These are phyloP conservation scores for Plusia festucae DNA, from an alignment of 2,888 invertebrate species.

Conservation along the genomic window DNA sequence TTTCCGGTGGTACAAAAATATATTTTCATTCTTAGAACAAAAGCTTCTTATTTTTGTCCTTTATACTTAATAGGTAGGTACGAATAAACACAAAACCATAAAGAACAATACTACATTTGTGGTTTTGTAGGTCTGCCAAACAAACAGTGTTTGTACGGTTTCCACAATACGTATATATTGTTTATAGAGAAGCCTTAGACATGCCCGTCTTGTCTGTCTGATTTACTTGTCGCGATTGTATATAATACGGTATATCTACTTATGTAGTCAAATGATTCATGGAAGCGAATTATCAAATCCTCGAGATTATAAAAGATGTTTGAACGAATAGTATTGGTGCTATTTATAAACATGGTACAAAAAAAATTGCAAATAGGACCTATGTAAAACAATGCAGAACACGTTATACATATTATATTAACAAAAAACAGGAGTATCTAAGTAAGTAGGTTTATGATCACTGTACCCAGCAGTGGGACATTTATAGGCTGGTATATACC, in stretches of 20 bases:
- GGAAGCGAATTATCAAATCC: background rate
- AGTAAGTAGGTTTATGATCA: too few relatives aligned
- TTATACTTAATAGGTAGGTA: background rate
- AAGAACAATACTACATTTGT: conserved; percentile 12
- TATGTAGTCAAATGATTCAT: background rate
- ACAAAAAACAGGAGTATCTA: too few relatives aligned
- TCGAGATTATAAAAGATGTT: too few relatives aligned
- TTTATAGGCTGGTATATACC: too few relatives aligned
- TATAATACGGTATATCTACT: conserved; percentile 10
- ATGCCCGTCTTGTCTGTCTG: conserved; percentile 33
- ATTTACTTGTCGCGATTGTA: conserved; percentile 17
- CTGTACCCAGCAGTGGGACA: too few relatives aligned
- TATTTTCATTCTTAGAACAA: background rate
- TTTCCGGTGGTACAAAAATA: background rate
- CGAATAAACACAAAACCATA: background rate
- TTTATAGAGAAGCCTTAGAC: conserved; percentile 56
- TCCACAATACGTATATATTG: conserved; percentile 50
- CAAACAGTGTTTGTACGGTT: conserved; percentile 52
- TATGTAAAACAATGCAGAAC: too few relatives aligned
- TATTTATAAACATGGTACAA: too few relatives aligned
- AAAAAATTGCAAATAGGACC: too few relatives aligned
- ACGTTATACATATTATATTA: too few relatives aligned
- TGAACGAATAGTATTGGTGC: too few relatives aligned
- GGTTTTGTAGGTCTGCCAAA: conserved; percentile 46
- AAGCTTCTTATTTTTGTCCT: background rate